phyloP scores from a whole-genome alignment of 2,113 vertebrate genomes.

The Aptenodytes patagonicus region DNA sequence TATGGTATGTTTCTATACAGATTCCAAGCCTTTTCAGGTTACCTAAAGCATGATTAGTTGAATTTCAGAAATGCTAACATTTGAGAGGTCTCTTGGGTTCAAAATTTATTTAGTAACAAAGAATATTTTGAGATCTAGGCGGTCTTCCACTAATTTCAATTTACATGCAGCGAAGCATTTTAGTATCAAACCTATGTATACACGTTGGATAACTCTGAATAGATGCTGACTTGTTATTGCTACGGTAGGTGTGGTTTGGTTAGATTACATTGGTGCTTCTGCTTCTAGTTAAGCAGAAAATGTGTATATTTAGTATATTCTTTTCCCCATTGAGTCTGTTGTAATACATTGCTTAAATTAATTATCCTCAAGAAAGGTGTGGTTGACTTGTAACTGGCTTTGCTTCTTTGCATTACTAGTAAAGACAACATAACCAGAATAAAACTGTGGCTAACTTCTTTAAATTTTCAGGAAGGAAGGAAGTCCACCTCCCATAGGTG shows the following conservation, averaged over 20 bases:
- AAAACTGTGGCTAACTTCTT: not conserved
- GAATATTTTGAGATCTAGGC: not conserved
- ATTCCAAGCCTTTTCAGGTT: not conserved
- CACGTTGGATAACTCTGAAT: not conserved
- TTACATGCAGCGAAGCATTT: not conserved
- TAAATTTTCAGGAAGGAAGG: not conserved
- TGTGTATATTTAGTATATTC: not conserved
- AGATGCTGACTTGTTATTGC: not conserved
- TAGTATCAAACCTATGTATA: not conserved
- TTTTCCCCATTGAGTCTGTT: not conserved
- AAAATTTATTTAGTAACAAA: not conserved
- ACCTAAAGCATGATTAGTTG: not conserved
- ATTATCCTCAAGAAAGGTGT: constrained; percentile 7
- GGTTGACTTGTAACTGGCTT: not conserved
- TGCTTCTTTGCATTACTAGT: not conserved
- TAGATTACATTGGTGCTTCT: not conserved
- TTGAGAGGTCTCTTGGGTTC: not conserved
- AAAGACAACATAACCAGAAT: not conserved
- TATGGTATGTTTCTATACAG: not conserved
- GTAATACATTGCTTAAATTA: not conserved
- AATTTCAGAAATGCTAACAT: not conserved
- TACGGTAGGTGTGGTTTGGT: not conserved
- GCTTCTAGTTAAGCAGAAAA: not conserved
- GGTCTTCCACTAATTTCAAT: not conserved
- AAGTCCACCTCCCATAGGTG: not conserved